Percentiles rank a stretch among this genome's conserved stretches.
Evolutionary conservation across 2,113 vertebrate species (phyloP).

Genomic region (Pampusana beccarii): DNA sequence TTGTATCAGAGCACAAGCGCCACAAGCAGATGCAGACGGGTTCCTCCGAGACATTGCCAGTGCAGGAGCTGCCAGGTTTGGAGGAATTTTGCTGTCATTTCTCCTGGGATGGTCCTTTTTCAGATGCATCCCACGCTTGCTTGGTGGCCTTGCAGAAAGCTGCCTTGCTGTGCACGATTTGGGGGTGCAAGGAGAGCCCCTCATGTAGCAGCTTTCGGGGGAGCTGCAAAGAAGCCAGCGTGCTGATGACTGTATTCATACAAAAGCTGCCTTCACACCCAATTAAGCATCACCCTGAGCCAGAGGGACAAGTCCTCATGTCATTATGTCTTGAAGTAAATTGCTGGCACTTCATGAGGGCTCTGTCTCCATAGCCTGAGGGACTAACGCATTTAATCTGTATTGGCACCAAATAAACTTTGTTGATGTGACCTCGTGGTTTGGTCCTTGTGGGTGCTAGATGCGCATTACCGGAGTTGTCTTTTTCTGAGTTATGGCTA

Average conservation of each 20-base stretch:
- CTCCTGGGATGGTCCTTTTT: background rate
- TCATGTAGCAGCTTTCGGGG: accelerated
- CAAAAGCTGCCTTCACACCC: constrained; percentile 39
- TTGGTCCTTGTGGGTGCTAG: background rate
- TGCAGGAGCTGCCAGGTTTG: background rate
- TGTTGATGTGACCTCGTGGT: background rate
- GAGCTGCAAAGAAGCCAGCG: background rate
- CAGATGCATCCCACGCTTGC: background rate
- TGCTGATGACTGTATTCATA: background rate
- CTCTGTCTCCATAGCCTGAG: background rate
- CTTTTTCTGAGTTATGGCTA: background rate
- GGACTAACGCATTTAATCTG: background rate
- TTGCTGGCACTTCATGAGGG: constrained; percentile 28
- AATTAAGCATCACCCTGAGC: constrained; percentile 48
- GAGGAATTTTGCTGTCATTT: background rate
- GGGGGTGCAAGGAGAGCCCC: background rate
- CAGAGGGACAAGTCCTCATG: constrained; percentile 35
- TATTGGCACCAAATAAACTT: background rate
- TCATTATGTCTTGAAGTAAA: constrained; percentile 48
- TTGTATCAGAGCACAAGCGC: background rate
- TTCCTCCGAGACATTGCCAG: background rate
- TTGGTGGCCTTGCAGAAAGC: background rate
- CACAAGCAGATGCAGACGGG: accelerated
- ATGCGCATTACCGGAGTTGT: background rate
- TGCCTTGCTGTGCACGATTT: accelerated